phyloP scores from a whole-genome alignment of 2,113 vertebrate genomes.

The Colinus virginianus region DNA sequence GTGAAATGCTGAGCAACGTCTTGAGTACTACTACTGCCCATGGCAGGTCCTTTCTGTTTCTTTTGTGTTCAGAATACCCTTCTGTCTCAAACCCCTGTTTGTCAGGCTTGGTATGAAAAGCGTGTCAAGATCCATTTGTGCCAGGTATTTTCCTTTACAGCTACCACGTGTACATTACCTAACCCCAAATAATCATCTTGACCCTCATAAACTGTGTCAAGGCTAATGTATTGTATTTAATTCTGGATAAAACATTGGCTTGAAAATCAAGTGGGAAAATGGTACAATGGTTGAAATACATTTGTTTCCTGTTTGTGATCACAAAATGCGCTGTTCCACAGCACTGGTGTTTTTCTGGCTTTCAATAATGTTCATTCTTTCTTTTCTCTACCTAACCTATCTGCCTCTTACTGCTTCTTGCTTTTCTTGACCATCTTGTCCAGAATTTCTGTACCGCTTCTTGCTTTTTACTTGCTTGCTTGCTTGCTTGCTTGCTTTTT shows the following conservation, averaged over 20 bases:
- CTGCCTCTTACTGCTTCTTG: neutral
- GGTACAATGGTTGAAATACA: neutral
- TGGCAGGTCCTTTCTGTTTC: neutral
- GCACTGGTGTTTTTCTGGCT: neutral
- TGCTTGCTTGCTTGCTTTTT: slow-evolving; percentile 7
- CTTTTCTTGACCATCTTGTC: neutral
- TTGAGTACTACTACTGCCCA: neutral
- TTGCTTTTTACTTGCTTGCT: neutral
- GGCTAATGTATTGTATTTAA: neutral
- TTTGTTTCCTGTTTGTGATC: slow-evolving; percentile 34
- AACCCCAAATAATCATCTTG: neutral
- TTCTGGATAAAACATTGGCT: neutral
- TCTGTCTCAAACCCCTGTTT: neutral
- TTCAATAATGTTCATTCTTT: neutral
- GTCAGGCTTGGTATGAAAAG: neutral
- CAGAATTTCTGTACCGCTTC: neutral
- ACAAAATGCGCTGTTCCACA: neutral
- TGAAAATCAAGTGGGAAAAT: slow-evolving; percentile 18
- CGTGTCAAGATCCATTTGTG: neutral
- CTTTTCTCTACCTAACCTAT: neutral
- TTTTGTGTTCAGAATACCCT: neutral
- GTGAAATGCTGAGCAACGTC: neutral
- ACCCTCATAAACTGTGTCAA: neutral
- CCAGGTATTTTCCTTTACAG: neutral
- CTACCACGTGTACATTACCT: slow-evolving; percentile 5